A percentile compares a stretch with the other conserved stretches of the same genome.
Evolutionary conservation across 2,888 invertebrate species (phyloP).

Genomic region (Macropis europaea): DNA sequence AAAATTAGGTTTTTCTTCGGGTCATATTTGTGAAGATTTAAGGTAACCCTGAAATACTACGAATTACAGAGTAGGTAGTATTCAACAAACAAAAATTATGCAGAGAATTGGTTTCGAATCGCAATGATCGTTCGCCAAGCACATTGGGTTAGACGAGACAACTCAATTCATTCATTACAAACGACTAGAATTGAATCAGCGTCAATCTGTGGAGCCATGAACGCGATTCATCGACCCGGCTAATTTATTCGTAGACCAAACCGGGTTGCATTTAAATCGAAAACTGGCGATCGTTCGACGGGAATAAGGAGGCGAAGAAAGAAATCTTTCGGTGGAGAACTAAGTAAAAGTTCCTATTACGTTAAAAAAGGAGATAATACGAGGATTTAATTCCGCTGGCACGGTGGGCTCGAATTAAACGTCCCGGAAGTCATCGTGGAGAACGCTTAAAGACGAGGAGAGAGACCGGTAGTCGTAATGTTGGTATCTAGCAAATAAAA

Average conservation of each 20-base stretch:
- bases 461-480: slow-evolving; percentile 51
- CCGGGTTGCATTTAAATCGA: slow-evolving; percentile 2
- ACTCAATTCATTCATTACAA: background rate
- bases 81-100: too few species aligned
- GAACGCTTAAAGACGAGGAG: slow-evolving; percentile 28
- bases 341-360: slow-evolving; percentile 26
- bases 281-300: background rate
- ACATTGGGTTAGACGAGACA: too few species aligned
- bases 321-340: too few species aligned
- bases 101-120: too few species aligned
- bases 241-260: background rate
- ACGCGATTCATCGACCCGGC: background rate
- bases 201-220: background rate
- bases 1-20: too few species aligned
- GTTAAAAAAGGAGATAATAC: slow-evolving; percentile 42
- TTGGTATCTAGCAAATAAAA: slow-evolving; percentile 64
- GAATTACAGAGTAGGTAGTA: too few species aligned
- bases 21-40: too few species aligned
- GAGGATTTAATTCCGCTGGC: slow-evolving; percentile 37
- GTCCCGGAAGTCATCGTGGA: slow-evolving; percentile 37
- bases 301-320: background rate
- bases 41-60: too few species aligned
- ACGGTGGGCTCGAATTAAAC: slow-evolving; percentile 43
- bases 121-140: too few species aligned
- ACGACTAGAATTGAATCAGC: background rate